Evolutionary conservation across 2,888 invertebrate genomes (phyloP).

Genomic region (Slavum lentiscoides): DNA sequence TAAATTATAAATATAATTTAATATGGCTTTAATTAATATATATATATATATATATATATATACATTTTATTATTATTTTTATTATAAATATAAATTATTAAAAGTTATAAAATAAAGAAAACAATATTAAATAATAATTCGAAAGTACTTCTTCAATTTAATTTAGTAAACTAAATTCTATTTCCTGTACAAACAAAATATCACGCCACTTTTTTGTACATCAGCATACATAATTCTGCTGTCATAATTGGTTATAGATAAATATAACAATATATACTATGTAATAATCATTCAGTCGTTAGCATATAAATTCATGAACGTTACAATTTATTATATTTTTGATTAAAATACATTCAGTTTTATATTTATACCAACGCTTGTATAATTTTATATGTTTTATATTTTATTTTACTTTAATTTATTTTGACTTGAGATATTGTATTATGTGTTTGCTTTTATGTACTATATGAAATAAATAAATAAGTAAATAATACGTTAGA

Average conservation of each 20-base stretch:
- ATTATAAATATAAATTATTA: too few species aligned
- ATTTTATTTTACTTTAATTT: too few species aligned
- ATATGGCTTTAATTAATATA: too few species aligned
- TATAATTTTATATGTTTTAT: too few species aligned
- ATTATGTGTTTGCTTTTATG: too few species aligned
- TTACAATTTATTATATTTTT: not conserved
- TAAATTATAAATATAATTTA: too few species aligned
- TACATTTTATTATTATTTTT: too few species aligned
- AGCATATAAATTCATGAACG: not conserved
- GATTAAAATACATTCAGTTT: too few species aligned
- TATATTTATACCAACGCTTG: too few species aligned
- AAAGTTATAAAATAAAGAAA: not conserved
- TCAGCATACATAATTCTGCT: not conserved
- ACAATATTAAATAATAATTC: not conserved
- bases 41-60: too few species aligned
- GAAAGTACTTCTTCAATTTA: not conserved
- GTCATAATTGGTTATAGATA: slow-evolving; percentile 36
- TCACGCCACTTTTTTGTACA: slow-evolving; percentile 16
- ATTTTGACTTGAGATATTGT: too few species aligned
- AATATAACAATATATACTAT: not conserved
- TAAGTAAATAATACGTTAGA: not conserved
- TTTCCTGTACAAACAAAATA: not conserved
- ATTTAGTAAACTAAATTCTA: not conserved
- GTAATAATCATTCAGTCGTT: not conserved
- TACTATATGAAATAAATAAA: too few species aligned